Evolutionary conservation across 2,888 invertebrate species (phyloP), one percentile per base, ranked within the genome.

Genomic region (Amphiduros pacificus): DNA sequence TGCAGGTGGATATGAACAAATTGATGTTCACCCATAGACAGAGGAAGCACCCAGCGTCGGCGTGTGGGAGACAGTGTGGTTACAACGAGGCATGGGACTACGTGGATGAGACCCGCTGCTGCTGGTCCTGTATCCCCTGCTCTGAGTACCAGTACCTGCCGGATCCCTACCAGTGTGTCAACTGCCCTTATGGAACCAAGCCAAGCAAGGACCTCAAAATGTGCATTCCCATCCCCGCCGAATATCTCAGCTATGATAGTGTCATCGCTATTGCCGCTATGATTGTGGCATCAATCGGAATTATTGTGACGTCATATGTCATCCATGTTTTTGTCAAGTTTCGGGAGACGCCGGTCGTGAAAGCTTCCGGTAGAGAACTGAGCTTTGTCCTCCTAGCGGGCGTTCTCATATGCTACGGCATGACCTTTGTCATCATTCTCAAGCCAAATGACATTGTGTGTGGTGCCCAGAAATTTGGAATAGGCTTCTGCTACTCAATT

Each of bases 261-360:
- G 91, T 90, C 53, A 93, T 94, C 90, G 94, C 94, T 3, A 93
- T 95, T 64, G 94, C 92, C 0, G 94, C 94, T 14, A 93, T 95
- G 91, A 88, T 91, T 11, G 81, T 83, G 59, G 74, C 84, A 3
- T 71, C 77, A 0, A 61, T 81, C 0, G 85, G 85, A 17, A 77
- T 83, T 50, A 50, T 76, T n/a, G 65, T 76, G 1, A 82, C 83
- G 0, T 48, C 69, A 2, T 77, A 76, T 58, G 80, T 83, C 2
- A 71, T 78, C 56, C 60, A 74, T 41, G 76, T 84, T n/a, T 85
- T 84, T 68, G 60, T 81, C 2, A 71, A 69, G 54, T 77, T 78
- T 71, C 71, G 74, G 27, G 75, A 80, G 27, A 84, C 84, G 9
- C 83, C 84, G 0, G 79, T 84, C 5, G 84, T 84, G 2, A 82